A percentile compares a stretch with the other conserved stretches of the same genome.
These are phyloP conservation scores for Leptocoma aspasia DNA, from an alignment of 2,113 vertebrate genomes.

Conservation along the genomic window DNA sequence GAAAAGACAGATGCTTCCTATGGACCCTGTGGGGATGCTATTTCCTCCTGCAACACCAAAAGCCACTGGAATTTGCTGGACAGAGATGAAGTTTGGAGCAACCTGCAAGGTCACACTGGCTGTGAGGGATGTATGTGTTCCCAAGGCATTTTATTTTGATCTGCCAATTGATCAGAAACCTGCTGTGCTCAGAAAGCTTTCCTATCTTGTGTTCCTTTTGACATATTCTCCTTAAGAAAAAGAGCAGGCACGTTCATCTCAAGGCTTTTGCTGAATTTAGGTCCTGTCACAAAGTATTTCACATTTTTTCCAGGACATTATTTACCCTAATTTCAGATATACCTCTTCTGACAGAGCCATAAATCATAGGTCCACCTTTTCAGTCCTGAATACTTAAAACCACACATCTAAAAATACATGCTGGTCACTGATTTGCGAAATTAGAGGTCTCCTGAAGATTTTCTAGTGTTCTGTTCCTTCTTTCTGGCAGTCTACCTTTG, in stretches of 20 bases:
- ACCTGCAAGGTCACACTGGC: background rate
- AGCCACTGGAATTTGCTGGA: background rate
- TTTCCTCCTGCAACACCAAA: background rate
- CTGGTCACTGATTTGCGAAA: background rate
- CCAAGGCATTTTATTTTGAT: background rate
- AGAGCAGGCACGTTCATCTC: background rate
- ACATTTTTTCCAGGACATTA: background rate
- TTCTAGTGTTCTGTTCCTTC: background rate
- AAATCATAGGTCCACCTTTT: background rate
- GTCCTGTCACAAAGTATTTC: background rate
- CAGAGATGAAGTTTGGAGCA: background rate
- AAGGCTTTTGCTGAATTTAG: background rate
- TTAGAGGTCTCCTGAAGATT: background rate
- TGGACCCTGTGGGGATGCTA: background rate
- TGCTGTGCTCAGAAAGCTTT: background rate
- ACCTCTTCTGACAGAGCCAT: background rate
- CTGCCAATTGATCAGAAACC: background rate
- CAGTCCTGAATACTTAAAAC: background rate
- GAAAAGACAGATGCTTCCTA: background rate
- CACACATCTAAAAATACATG: background rate
- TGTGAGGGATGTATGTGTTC: background rate
- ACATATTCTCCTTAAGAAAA: background rate
- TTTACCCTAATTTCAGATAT: constrained; percentile 1
- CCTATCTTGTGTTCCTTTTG: background rate
- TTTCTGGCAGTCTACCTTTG: background rate